phyloP scores from a whole-genome alignment of 2,113 vertebrate species.

The Sebastes fasciatus region DNA sequence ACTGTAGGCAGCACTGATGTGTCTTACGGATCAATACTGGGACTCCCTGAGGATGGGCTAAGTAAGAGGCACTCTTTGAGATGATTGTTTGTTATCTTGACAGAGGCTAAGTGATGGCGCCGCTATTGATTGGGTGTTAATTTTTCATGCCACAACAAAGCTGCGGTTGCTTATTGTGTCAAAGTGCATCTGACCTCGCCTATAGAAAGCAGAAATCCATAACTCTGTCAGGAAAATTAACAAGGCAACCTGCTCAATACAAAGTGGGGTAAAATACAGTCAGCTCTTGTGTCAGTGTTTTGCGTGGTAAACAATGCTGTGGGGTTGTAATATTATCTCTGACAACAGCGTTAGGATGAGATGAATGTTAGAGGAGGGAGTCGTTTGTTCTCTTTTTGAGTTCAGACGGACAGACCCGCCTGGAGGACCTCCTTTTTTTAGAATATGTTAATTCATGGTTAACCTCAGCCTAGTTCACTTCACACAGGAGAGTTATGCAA shows the following conservation, averaged over 20 bases:
- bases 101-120: slow-evolving; percentile 34
- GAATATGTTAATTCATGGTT: slow-evolving; percentile 23
- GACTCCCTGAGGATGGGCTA: slow-evolving; percentile 53
- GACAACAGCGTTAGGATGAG: slow-evolving; percentile 1
- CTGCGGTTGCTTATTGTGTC: slow-evolving; percentile 30
- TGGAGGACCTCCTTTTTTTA: slow-evolving; percentile 9
- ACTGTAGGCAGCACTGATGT: not conserved
- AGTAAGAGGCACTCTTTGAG: slow-evolving; percentile 53
- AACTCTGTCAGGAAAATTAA: slow-evolving; percentile 7
- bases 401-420: not conserved
- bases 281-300: slow-evolving; percentile 7
- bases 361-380: not conserved
- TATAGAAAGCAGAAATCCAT: slow-evolving; percentile 18
- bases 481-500: slow-evolving; percentile 15
- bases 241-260: not conserved
- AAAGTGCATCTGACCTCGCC: slow-evolving; percentile 28
- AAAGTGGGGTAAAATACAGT: not conserved
- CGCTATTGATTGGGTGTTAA: slow-evolving; percentile 45
- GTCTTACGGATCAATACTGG: slow-evolving; percentile 43
- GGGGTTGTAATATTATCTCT: slow-evolving; percentile 11
- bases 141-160: slow-evolving; percentile 40
- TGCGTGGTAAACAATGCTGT: not conserved
- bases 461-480: slow-evolving; percentile 11
- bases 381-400: slow-evolving; percentile 11
- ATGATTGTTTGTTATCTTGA: slow-evolving; percentile 50